Evolutionary conservation across 2,797 vertebrate species (phyloP).

Genomic region (Gadopsis bispinosus): DNA sequence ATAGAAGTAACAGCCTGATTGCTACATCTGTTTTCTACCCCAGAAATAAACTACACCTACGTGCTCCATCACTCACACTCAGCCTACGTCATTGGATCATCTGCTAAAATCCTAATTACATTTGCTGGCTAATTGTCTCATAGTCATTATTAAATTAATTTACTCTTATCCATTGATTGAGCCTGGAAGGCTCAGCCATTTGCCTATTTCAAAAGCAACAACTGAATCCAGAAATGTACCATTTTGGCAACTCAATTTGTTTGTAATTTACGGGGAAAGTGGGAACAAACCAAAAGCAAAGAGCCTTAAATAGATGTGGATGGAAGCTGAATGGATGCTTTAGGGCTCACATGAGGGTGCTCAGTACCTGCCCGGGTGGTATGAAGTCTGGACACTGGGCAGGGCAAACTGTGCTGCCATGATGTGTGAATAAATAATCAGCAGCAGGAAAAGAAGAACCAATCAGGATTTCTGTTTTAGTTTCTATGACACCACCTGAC

Average conservation of each 20-base stretch:
- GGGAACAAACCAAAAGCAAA: slow-evolving; percentile 5
- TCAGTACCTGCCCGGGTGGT: background rate
- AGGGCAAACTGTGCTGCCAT: background rate
- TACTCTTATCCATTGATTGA: too few species aligned
- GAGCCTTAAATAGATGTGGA: slow-evolving; percentile 3
- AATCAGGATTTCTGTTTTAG: background rate
- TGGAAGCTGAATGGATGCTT: background rate
- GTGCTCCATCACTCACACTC: too few species aligned
- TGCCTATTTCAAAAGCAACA: background rate
- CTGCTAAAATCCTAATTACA: too few species aligned
- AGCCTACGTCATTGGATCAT: too few species aligned
- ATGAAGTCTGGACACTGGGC: background rate
- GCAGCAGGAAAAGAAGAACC: background rate
- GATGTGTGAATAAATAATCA: background rate
- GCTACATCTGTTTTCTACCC: too few species aligned
- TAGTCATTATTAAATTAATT: too few species aligned
- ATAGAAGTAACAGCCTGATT: too few species aligned
- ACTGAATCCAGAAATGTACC: background rate
- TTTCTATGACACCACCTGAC: background rate
- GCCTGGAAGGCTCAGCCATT: background rate
- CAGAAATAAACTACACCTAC: too few species aligned
- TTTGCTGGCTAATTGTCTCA: too few species aligned
- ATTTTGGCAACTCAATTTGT: background rate
- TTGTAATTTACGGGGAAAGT: background rate
- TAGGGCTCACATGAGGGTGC: slow-evolving; percentile 9